A percentile compares a stretch with the other conserved stretches of the same genome.
phyloP scores from a whole-genome alignment of 1,140 invertebrate species.

The Tetragonula clypearis region DNA sequence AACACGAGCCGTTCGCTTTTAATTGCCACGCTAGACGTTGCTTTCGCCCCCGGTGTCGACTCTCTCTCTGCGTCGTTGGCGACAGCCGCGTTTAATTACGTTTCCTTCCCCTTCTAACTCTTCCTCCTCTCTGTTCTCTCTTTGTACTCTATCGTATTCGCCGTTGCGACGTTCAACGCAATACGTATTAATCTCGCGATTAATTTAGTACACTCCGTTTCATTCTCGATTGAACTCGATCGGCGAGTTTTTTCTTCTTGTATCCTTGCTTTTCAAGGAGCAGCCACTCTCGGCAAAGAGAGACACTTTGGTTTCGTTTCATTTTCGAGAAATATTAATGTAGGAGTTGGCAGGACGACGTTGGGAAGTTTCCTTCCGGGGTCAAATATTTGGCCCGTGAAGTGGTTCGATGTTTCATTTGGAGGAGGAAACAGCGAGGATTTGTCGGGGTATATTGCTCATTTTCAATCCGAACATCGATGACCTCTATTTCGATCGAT shows the following conservation, averaged over 20 bases:
- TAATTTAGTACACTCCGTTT: background rate
- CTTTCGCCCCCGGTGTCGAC: constrained; percentile 21
- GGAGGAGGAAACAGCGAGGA: background rate
- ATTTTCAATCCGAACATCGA: constrained; percentile 23
- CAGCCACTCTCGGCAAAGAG: too few relatives aligned
- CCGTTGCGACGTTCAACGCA: constrained; percentile 15
- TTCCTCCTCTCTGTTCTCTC: background rate
- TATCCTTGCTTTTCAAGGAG: too few relatives aligned
- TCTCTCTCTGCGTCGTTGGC: background rate
- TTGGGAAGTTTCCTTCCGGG: background rate
- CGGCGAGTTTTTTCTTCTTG: background rate
- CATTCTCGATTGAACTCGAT: background rate
- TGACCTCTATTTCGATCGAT: constrained; percentile 5
- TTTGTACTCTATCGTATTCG: constrained; percentile 13
- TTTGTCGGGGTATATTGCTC: constrained; percentile 1
- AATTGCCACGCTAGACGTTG: constrained; percentile 74
- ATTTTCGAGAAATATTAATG: background rate
- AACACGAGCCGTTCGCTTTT: constrained; percentile 74
- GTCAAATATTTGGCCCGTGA: background rate
- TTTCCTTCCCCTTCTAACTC: background rate
- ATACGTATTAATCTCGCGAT: too few relatives aligned
- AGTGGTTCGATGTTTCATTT: constrained; percentile 10
- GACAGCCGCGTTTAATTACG: constrained; percentile 39
- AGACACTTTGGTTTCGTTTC: background rate
- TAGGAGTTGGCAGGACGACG: too few relatives aligned